Base-by-base conservation (phyloP, 1,140 invertebrate species). In the Penaeus japonicus region DNA sequence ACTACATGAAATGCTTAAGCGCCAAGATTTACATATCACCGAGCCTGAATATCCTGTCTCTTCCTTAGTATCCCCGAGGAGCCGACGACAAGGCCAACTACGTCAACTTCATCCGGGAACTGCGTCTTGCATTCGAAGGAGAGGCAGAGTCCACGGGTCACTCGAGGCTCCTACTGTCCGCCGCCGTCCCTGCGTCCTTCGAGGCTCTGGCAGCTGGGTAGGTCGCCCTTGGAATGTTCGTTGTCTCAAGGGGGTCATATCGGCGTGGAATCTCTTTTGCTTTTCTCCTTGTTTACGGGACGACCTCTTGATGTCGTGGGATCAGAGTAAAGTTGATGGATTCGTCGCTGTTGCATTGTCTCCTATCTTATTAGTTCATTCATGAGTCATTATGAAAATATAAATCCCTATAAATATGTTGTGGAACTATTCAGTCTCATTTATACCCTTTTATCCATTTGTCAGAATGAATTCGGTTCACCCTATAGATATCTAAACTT, bases 101-200 rank as follows among this genome's bases (percentile, higher is more conserved):
- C 91, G 95, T 97, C 0, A 96, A 95, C 92, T 93, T 98, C 0
- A 92, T 97, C 35, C 95, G 96, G 91, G 97, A 98, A 93, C 93
- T 98, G 0, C 94, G 97, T 47, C 92, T 97, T 22, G 97, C 97
- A 0, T 98, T 98, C 92, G 97, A 98, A 92, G 97, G 96, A 2
- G 97, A 98, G 94, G 95, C 96, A 0, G 96, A 96, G 91, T 94
- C 94, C 2, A 96, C 96, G 2, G 96, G 96, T 22, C 94, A 96
- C 91, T 96, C 96, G 0, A 94, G 97, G 90, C 94, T 98, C 0
- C 92, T 98, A 3, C 93, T 99, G 0, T 97, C 97, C 0, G 97
- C 97, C 30, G 97, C 97, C 5, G 97, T 98, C 0, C 97, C 97
- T 59, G 97, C 97, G 0, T 97, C 96, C 87, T 97, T 97, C 89